phyloP scores from a whole-genome alignment of 2,797 vertebrate species.

The Epinephelus malabaricus region DNA sequence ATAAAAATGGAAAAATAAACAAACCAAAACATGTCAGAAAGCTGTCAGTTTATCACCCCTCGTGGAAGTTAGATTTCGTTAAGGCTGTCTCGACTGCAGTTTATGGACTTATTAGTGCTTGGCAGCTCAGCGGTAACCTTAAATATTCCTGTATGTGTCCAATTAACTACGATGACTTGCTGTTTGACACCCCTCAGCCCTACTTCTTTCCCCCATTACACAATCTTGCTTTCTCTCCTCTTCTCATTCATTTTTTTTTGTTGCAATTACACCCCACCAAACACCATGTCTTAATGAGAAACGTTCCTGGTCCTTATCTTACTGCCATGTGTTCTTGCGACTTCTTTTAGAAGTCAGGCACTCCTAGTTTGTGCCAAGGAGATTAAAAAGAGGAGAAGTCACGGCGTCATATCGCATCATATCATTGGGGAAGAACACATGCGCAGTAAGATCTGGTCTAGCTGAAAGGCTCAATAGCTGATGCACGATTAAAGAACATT shows the following conservation, averaged over 20 bases:
- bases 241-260: background rate
- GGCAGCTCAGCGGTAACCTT: slow-evolving; percentile 31
- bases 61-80: slow-evolving; percentile 14
- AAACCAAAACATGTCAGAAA: slow-evolving; percentile 41
- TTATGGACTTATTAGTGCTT: slow-evolving; percentile 38
- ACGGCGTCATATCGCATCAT: no score
- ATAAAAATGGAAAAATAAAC: background rate
- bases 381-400: no score
- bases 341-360: no score
- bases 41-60: slow-evolving; percentile 16
- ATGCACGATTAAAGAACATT: no score
- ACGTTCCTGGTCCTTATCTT: slow-evolving; percentile 5
- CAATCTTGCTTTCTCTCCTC: background rate
- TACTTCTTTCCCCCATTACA: background rate
- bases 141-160: slow-evolving; percentile 36
- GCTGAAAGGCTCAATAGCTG: no score
- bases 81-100: slow-evolving; percentile 13
- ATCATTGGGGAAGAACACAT: no score
- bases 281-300: background rate
- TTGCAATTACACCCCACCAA: background rate
- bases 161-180: slow-evolving; percentile 36
- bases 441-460: no score
- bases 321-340: background rate
- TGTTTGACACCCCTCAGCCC: slow-evolving; percentile 16
- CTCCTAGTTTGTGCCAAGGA: no score